Base-by-base conservation (phyloP, 2,113 vertebrate genomes). In the Jacana jacana region DNA sequence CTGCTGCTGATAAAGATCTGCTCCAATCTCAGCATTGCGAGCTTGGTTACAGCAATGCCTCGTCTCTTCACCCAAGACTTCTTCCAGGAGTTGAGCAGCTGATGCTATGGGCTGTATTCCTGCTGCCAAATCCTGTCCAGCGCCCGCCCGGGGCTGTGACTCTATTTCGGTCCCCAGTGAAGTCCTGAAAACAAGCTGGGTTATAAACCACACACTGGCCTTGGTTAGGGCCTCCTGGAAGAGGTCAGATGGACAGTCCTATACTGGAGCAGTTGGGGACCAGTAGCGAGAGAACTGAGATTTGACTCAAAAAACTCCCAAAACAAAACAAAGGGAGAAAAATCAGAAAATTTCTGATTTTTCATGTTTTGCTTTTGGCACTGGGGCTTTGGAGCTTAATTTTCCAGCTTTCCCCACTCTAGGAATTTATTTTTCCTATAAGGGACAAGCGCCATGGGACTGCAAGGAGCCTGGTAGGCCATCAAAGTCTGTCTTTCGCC, bases 341-440 rank as follows among this genome's bases (percentile, higher is more conserved):
- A n/a, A n/a, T n/a, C n/a, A n/a, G n/a, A n/a, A n/a, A n/a, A n/a
- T n/a, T n/a, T n/a, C n/a, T n/a, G n/a, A n/a, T n/a, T n/a, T n/a
- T n/a, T n/a, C n/a, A n/a, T n/a, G n/a, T n/a, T n/a, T n/a, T n/a
- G n/a, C n/a, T n/a, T n/a, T n/a, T n/a, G n/a, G n/a, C n/a, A n/a
- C n/a, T n/a, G n/a, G n/a, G n/a, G n/a, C n/a, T n/a, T n/a, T 61
- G 25, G 28, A 88, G n/a, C 42, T 64, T 35, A 39, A 37, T 81
- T 93, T 95, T 94, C 88, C 80, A 84, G 33, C 39, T 81, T 83
- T 86, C 19, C 44, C 40, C 28, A 17, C 40, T 73, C 48, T 61
- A 81, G 40, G 72, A 88, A 81, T 90, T 95, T 78, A 40, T 80
- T 92, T 94, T 90, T 97, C 68, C 79, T 70, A 11, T 71, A 92